A percentile compares a stretch with the other conserved stretches of the same genome.
These are phyloP conservation scores for Procambarus virginalis DNA, from an alignment of 1,140 invertebrate species.

Conservation along the genomic window DNA sequence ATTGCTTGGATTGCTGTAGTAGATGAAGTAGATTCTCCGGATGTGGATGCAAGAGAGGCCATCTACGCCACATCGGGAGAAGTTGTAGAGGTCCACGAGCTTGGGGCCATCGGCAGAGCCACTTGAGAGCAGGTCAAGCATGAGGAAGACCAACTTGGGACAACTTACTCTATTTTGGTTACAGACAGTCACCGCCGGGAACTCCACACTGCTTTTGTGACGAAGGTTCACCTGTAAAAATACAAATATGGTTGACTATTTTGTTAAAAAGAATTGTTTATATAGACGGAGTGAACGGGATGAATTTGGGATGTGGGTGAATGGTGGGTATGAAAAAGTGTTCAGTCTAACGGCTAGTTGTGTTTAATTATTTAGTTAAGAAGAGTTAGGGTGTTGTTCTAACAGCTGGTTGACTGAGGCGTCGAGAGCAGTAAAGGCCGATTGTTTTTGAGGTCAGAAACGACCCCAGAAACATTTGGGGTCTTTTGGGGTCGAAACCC, in stretches of 20 bases:
- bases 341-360: too few species aligned
- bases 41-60: neutral
- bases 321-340: neutral
- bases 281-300: neutral
- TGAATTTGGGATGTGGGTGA: neutral
- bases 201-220: neutral
- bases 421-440: neutral
- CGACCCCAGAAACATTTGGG: too few species aligned
- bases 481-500: too few species aligned
- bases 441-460: too few species aligned
- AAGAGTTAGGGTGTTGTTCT: too few species aligned
- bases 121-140: neutral
- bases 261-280: neutral
- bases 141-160: neutral
- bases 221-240: neutral
- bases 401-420: neutral
- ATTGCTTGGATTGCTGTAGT: neutral
- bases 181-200: slow-evolving; percentile 39
- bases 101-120: too few species aligned
- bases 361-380: too few species aligned
- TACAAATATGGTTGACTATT: neutral
- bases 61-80: slow-evolving; percentile 8
- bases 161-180: slow-evolving; percentile 49
- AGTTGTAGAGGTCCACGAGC: slow-evolving; percentile 4
- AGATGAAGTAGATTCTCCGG: neutral